Evolutionary conservation across 2,113 vertebrate species (phyloP).

Genomic region (Microtus ochrogaster): DNA sequence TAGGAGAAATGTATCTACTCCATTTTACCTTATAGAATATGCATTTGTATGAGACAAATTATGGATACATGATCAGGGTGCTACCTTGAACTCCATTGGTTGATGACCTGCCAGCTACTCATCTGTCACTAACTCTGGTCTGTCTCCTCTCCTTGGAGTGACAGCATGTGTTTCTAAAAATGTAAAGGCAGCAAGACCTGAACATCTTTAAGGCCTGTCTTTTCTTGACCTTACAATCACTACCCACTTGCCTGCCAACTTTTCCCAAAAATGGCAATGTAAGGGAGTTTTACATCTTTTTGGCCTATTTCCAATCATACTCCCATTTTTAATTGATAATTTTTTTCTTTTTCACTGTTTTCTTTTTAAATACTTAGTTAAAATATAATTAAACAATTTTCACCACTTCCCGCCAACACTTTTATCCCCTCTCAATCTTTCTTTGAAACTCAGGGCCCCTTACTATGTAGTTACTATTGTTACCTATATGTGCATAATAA

Average conservation of each 20-base stretch:
- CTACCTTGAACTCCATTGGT: not conserved
- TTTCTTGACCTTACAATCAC: not conserved
- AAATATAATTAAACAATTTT: not conserved
- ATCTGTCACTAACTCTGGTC: not conserved
- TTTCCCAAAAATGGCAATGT: not conserved
- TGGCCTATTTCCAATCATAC: not conserved
- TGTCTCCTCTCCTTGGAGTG: not conserved
- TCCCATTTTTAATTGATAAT: not conserved
- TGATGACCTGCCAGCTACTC: not conserved
- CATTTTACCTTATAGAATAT: not conserved
- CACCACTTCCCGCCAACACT: accelerated
- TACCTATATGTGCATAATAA: not conserved
- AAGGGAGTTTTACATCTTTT: not conserved
- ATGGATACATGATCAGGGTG: not conserved
- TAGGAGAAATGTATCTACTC: not conserved
- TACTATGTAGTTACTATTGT: too few species aligned
- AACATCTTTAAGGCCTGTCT: not conserved
- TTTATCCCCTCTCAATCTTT: not conserved
- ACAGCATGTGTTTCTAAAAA: not conserved
- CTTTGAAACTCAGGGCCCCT: not conserved
- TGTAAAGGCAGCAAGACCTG: not conserved
- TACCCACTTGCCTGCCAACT: not conserved
- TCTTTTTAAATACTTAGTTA: not conserved
- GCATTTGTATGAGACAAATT: not conserved
- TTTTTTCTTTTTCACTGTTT: not conserved